These are phyloP conservation scores for Callocephalon fimbriatum DNA, from an alignment of 2,113 vertebrate species.

Conservation along the genomic window DNA sequence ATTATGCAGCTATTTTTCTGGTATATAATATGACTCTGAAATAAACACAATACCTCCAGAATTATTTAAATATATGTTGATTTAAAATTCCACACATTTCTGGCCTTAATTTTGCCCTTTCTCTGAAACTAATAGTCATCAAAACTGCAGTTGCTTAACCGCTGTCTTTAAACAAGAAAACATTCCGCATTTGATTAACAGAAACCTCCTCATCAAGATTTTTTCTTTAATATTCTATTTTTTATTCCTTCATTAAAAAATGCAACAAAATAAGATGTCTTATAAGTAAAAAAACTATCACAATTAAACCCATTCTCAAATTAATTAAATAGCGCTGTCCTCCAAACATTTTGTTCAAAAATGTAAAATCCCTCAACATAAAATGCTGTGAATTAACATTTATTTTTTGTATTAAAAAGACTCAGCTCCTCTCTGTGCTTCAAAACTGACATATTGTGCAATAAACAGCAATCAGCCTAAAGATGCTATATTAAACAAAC, in stretches of 20 bases:
- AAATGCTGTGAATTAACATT: conserved; percentile 75
- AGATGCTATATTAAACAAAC: conserved; percentile 85
- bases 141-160: conserved; percentile 50
- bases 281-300: conserved; percentile 54
- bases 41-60: conserved; percentile 41
- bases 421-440: conserved; percentile 71
- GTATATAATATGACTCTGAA: conserved; percentile 41
- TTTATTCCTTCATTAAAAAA: conserved; percentile 49
- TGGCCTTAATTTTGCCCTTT: conserved; percentile 59
- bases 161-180: conserved; percentile 59
- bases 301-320: conserved; percentile 68
- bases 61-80: conserved; percentile 68
- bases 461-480: conserved; percentile 85
- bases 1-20: neutral
- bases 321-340: conserved; percentile 69
- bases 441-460: conserved; percentile 80
- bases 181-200: conserved; percentile 52
- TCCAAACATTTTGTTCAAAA: conserved; percentile 72
- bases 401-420: conserved; percentile 75
- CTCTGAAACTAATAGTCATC: conserved; percentile 59
- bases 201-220: conserved; percentile 34
- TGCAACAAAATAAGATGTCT: conserved; percentile 24
- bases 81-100: conserved; percentile 52
- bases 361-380: conserved; percentile 71
- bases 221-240: conserved; percentile 44